phyloP scores from a whole-genome alignment of 2,113 vertebrate species.

The Pampusana beccarii region DNA sequence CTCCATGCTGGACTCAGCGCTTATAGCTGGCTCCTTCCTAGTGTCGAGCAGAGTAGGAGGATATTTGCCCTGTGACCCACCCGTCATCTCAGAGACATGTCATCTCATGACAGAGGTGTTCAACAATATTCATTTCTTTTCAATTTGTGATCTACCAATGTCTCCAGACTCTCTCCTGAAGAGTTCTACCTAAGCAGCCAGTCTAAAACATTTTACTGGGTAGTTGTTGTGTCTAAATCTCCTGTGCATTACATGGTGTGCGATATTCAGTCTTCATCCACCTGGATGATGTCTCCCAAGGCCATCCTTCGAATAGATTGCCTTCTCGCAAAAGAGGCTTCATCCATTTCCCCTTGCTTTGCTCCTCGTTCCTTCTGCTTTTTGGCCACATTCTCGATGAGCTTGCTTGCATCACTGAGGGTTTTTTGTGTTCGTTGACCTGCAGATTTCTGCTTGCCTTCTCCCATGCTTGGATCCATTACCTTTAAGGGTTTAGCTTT shows the following conservation, averaged over 20 bases:
- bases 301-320: conserved; percentile 62
- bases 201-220: neutral
- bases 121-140: neutral
- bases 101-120: neutral
- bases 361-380: conserved; percentile 49
- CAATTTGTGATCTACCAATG: neutral
- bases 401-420: conserved; percentile 49
- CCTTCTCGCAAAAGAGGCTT: conserved; percentile 25
- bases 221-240: neutral
- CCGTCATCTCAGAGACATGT: neutral
- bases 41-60: neutral
- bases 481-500: conserved; percentile 65
- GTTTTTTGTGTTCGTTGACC: conserved; percentile 60
- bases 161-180: neutral
- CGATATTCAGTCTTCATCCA: conserved; percentile 56
- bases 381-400: conserved; percentile 70
- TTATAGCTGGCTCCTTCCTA: neutral
- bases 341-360: conserved; percentile 36
- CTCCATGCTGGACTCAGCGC: neutral
- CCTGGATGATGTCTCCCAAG: conserved; percentile 63
- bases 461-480: conserved; percentile 58
- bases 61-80: neutral
- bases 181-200: neutral
- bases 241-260: fast-evolving
- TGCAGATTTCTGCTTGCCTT: conserved; percentile 54